Percentiles rank a stretch among this genome's conserved stretches.
Conservation (phyloP, 1,140 invertebrate genomes). For the Alviniconcha marisindica region DNA sequence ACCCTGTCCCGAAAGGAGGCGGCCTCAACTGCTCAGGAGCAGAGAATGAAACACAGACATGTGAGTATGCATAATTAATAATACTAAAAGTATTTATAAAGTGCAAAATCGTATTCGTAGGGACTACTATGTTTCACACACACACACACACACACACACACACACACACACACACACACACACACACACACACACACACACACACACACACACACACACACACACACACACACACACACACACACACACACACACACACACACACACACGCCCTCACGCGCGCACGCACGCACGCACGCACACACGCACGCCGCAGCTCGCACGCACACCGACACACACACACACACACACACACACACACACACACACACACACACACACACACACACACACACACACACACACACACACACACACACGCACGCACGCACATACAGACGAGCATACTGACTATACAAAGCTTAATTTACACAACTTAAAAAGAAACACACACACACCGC, state of each 20-base stretch:
- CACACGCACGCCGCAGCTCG: not conserved
- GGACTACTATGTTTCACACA: too few species aligned
- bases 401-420: slow-evolving; percentile 6
- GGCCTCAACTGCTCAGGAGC: not conserved
- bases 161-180: not conserved
- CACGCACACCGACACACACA: not conserved
- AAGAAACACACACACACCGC: not conserved
- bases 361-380: not conserved
- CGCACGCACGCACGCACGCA: not conserved
- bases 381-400: slow-evolving; percentile 6
- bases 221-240: not conserved
- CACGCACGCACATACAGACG: not conserved
- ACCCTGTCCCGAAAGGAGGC: not conserved
- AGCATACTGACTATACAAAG: too few species aligned
- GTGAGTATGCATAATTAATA: too few species aligned
- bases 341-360: not conserved
- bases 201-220: slow-evolving; percentile 5
- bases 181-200: not conserved
- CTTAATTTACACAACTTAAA: too few species aligned
- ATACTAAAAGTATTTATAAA: too few species aligned
- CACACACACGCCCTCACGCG: not conserved
- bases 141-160: too few species aligned
- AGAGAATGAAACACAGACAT: too few species aligned
- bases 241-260: not conserved
- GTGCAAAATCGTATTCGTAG: too few species aligned